Base-by-base conservation (phyloP, 2,888 invertebrate genomes). In the Hydraecia micacea region DNA sequence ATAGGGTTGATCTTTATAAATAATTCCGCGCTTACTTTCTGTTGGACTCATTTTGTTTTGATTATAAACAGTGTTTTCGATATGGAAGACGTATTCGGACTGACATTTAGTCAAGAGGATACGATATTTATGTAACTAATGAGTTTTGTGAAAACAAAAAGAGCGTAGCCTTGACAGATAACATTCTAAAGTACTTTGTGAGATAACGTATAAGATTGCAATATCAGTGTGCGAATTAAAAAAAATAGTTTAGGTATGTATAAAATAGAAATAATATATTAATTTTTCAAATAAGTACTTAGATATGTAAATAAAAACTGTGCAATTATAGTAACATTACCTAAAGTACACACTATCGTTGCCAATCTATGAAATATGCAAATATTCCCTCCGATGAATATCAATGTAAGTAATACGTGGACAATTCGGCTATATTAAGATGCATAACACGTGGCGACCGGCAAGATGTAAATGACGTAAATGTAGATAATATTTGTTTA, bases 1-100 rank as follows among this genome's bases (percentile, higher is more conserved):
- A 79, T 91, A 88, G 82, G 91, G 88, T 77, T 89, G 86, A 58
- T 91, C 90, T 58, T 92, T 93, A 75, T 89, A 91, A 82, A 94
- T 88, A 55, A 94, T 88, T 67, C 86, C 81, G 18, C 86, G 81
- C n/a, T 36, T 66, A 66, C n/a, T 73, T 36, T 80, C 68, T 1
- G 65, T 84, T 42, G 70, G 21, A 73, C 39, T 77, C 87, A 85
- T 85, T 76, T 55, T 84, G 55, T 71, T 73, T 60, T 80, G 55
- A 71, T 68, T 32, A 60, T 73, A 7, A 62, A 9, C 21, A 68
- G 55, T 71, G 62, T 79, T 67, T 67, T 65, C 58, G 28, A 25
- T 77, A 69, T 36, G 67, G 18, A 46, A 72, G 66, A 65, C 68
- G 66, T 73, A n/a, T 25, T 76, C n/a, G 60, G 39, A 76, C 66